Conservation (phyloP, 92 coral and sea anemone genomes). For the Ricordea florida region DNA sequence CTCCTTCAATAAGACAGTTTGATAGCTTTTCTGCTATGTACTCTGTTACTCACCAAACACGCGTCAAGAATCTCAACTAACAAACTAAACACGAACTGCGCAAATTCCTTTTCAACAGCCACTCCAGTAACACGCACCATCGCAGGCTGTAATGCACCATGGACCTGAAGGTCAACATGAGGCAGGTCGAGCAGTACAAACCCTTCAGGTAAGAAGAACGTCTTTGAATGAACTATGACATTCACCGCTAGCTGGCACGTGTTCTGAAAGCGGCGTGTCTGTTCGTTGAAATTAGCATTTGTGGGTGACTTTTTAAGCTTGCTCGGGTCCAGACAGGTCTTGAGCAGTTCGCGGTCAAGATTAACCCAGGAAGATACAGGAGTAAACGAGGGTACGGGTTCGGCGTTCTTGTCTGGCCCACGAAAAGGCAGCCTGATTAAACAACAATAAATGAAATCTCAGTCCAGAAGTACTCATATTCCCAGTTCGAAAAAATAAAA, state of each 20-base stretch:
- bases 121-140: slow-evolving; percentile 53
- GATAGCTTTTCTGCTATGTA: too few relatives aligned
- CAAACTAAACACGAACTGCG: slow-evolving; percentile 90
- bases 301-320: slow-evolving; percentile 78
- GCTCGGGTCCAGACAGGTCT: slow-evolving; percentile 70
- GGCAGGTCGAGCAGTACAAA: slow-evolving; percentile 60
- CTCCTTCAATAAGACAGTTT: not conserved
- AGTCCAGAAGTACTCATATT: too few relatives aligned
- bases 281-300: slow-evolving; percentile 85
- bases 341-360: slow-evolving; percentile 66
- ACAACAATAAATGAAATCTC: not conserved
- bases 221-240: slow-evolving; percentile 77
- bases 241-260: slow-evolving; percentile 81
- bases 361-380: slow-evolving; percentile 88
- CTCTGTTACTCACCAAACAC: slow-evolving; percentile 75
- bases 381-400: slow-evolving; percentile 41
- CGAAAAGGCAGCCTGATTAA: slow-evolving; percentile 67
- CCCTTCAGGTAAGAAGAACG: slow-evolving; percentile 64
- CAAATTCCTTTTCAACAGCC: slow-evolving; percentile 78
- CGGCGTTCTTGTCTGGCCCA: slow-evolving; percentile 45
- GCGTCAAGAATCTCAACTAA: slow-evolving; percentile 81
- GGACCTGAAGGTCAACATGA: slow-evolving; percentile 63
- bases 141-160: slow-evolving; percentile 70
- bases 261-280: slow-evolving; percentile 79
- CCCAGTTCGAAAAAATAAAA: too few relatives aligned